phyloP scores from a whole-genome alignment of 2,888 invertebrate genomes.

The Chymomyza caudatula region DNA sequence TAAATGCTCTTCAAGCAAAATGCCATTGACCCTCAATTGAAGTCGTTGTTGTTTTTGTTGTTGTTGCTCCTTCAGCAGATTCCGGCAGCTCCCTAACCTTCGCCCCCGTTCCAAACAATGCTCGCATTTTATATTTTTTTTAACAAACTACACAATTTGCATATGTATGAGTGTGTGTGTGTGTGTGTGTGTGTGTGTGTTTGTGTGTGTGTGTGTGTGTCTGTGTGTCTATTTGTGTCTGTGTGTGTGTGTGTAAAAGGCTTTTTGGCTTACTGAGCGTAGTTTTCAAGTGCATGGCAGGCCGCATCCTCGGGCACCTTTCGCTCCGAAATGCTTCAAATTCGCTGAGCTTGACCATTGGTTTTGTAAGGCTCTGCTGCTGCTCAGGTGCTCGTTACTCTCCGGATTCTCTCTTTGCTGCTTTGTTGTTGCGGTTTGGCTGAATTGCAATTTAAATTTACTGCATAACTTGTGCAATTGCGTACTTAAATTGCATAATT shows the following conservation, averaged over 20 bases:
- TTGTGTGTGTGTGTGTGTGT: constrained; percentile 7
- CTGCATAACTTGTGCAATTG: not conserved
- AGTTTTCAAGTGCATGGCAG: not conserved
- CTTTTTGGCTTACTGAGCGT: not conserved
- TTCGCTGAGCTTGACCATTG: not conserved
- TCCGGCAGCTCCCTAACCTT: not conserved
- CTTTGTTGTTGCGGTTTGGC: not conserved
- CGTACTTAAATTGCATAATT: not conserved
- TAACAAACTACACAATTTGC: constrained; percentile 10
- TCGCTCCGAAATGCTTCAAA: not conserved
- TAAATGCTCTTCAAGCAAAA: not conserved
- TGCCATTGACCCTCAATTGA: constrained; percentile 4
- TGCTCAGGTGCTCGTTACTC: no score
- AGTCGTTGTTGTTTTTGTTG: not conserved
- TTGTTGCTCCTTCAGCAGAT: not conserved
- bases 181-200: not conserved
- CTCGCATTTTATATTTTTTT: not conserved
- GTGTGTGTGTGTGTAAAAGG: not conserved
- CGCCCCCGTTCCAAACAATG: not conserved
- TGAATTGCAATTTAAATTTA: not conserved
- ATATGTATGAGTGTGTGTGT: constrained; percentile 16
- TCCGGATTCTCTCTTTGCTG: not conserved
- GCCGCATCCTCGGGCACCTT: not conserved
- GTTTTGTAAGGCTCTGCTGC: not conserved
- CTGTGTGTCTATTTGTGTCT: constrained; percentile 4